A percentile compares a stretch with the other conserved stretches of the same genome.
phyloP scores from a whole-genome alignment of 2,113 vertebrate species.

The Lates calcarifer region DNA sequence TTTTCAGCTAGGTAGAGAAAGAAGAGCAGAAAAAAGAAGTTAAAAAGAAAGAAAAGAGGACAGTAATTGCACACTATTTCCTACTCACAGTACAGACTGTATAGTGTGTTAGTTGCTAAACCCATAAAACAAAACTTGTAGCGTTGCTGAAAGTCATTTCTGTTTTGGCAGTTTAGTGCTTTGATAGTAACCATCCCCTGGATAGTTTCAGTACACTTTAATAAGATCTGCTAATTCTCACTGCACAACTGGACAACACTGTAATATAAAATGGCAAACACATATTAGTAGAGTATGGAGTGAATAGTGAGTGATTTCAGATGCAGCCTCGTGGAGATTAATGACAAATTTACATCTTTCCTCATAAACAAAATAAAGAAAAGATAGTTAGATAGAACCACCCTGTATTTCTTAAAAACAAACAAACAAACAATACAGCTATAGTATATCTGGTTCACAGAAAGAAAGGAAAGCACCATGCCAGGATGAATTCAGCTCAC shows the following conservation, averaged over 20 bases:
- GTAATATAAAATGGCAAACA: background rate
- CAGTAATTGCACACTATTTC: constrained; percentile 8
- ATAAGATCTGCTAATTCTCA: background rate
- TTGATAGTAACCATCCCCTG: background rate
- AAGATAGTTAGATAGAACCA: background rate
- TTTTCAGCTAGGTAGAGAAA: background rate
- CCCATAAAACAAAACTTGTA: background rate
- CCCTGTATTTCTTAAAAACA: background rate
- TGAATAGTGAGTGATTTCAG: background rate
- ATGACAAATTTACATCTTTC: constrained; percentile 18
- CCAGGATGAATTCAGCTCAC: background rate
- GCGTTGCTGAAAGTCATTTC: background rate
- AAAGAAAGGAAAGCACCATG: background rate
- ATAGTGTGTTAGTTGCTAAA: background rate
- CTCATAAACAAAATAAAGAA: background rate
- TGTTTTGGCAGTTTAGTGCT: background rate
- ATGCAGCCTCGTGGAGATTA: background rate
- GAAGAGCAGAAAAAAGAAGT: background rate
- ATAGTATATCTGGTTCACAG: background rate
- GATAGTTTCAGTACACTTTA: background rate
- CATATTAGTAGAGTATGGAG: background rate
- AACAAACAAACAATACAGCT: background rate
- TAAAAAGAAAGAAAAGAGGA: background rate
- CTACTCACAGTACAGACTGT: background rate
- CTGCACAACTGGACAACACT: background rate